Percentiles rank a stretch among this genome's conserved stretches.
Evolutionary conservation across 2,113 vertebrate genomes (phyloP).

Genomic region (Actinemys pallida): DNA sequence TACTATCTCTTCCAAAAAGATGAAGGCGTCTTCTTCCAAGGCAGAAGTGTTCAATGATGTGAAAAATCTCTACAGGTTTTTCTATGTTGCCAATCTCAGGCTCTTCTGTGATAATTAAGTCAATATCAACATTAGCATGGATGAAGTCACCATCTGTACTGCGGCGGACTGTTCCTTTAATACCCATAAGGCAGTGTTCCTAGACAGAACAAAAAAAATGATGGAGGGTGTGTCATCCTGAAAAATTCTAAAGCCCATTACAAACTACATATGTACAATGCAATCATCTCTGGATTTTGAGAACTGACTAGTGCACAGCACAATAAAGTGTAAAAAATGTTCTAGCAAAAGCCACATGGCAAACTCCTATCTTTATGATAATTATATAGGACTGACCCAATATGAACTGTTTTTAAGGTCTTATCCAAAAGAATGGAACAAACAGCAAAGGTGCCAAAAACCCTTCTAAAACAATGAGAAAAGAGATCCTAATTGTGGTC

Average conservation of each 20-base stretch:
- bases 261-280: background rate
- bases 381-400: background rate
- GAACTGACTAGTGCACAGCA: background rate
- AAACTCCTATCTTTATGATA: background rate
- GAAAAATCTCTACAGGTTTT: slow-evolving; percentile 98
- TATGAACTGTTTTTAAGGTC: background rate
- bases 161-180: slow-evolving; percentile 95
- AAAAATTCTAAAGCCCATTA: background rate
- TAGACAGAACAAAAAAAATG: slow-evolving; percentile 37
- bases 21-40: slow-evolving; percentile 93
- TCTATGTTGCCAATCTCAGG: slow-evolving; percentile 98
- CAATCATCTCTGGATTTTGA: background rate
- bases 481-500: background rate
- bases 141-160: slow-evolving; percentile 98
- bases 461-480: background rate
- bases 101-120: slow-evolving; percentile 98
- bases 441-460: background rate
- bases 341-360: background rate
- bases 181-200: slow-evolving; percentile 99
- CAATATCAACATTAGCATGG: slow-evolving; percentile 98
- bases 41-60: slow-evolving; percentile 98
- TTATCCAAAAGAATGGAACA: background rate
- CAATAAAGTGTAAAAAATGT: background rate
- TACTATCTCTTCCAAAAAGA: slow-evolving; percentile 96
- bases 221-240: background rate